These are phyloP conservation scores for Ooceraea biroi DNA, from an alignment of 1,140 invertebrate genomes.

Conservation along the genomic window DNA sequence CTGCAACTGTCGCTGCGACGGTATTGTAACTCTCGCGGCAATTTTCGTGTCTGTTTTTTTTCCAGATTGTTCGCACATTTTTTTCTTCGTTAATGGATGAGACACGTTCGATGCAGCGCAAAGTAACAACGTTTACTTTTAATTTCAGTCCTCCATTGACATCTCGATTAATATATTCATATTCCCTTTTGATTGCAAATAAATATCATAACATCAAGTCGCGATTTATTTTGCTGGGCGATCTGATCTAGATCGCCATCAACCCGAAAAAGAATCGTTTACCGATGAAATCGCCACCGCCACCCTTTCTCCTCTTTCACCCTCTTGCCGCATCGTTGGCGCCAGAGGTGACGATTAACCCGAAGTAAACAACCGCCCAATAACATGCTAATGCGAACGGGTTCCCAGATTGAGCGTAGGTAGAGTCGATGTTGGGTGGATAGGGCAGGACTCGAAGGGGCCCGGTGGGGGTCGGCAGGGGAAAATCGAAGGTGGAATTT, in stretches of 20 bases:
- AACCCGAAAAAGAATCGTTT: neutral
- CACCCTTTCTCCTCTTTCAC: constrained; percentile 14
- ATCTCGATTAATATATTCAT: no score
- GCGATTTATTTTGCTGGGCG: neutral
- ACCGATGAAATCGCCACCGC: constrained; percentile 34
- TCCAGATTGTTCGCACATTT: neutral
- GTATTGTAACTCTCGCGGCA: neutral
- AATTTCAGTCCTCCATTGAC: neutral
- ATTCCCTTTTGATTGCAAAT: neutral
- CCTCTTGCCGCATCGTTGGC: constrained; percentile 59
- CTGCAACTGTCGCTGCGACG: neutral
- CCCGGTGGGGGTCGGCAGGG: constrained; percentile 12
- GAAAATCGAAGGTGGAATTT: constrained; percentile 68
- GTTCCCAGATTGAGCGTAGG: constrained; percentile 54
- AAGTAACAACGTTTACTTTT: constrained; percentile 1
- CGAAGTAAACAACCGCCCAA: constrained; percentile 81
- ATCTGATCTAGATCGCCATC: neutral
- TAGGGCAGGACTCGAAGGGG: constrained; percentile 13
- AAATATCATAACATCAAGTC: neutral
- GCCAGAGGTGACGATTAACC: constrained; percentile 78
- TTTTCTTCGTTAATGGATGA: constrained; percentile 2
- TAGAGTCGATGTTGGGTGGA: constrained; percentile 26
- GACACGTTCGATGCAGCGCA: neutral
- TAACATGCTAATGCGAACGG: constrained; percentile 82
- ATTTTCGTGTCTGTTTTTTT: constrained; percentile 7